Percentiles rank a stretch among this genome's conserved stretches.
phyloP scores from a whole-genome alignment of 2,113 vertebrate genomes.

The Zosterops hypoxanthus region DNA sequence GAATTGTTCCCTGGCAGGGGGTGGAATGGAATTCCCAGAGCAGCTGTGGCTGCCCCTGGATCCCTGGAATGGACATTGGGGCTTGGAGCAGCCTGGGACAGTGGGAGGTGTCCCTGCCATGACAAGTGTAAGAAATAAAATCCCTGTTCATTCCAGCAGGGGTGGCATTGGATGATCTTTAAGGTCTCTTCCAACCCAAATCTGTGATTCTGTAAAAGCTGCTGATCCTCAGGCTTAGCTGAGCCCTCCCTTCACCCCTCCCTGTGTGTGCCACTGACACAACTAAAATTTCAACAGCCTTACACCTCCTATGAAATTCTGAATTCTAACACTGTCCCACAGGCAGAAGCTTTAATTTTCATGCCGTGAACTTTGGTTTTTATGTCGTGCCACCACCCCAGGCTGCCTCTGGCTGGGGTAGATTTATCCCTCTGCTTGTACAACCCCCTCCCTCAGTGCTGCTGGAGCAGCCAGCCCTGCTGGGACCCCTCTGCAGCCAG shows the following conservation, averaged over 20 bases:
- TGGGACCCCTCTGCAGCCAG: background rate
- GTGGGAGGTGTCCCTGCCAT: background rate
- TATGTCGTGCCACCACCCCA: background rate
- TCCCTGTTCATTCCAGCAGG: no score
- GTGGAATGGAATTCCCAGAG: background rate
- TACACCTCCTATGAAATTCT: no score
- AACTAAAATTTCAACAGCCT: no score
- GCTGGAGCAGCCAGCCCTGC: background rate
- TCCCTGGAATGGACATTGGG: background rate
- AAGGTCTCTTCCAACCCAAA: background rate
- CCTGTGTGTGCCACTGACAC: no score
- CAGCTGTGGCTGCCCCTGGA: background rate
- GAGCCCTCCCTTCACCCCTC: background rate
- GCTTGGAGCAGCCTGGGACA: background rate
- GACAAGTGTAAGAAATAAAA: no score
- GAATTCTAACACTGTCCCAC: no score
- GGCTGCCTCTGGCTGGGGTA: accelerated
- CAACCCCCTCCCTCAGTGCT: background rate
- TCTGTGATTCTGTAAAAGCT: background rate
- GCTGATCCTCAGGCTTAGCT: background rate
- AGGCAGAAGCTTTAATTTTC: no score
- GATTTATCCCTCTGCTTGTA: background rate
- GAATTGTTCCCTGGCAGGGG: background rate
- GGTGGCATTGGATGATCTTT: background rate
- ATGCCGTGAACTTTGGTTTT: no score